These are phyloP conservation scores for Sepioteuthis lessoniana DNA, from an alignment of 2,888 invertebrate species.

Conservation along the genomic window DNA sequence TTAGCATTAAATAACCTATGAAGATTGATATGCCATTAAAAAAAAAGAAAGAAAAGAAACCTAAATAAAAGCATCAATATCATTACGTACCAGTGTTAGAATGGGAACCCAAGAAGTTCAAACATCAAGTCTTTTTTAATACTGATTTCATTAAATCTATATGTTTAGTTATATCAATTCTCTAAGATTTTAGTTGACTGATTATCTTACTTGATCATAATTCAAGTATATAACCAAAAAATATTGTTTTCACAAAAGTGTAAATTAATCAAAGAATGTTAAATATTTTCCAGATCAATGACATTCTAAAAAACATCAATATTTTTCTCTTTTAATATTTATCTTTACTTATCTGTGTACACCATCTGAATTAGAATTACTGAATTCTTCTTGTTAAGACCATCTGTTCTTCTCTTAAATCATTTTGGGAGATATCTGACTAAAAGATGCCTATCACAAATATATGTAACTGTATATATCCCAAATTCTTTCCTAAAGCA, in stretches of 20 bases:
- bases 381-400: background rate
- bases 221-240: background rate
- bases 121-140: too few species aligned
- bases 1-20: too few species aligned
- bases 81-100: too few species aligned
- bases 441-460: background rate
- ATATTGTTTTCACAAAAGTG: background rate
- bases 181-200: background rate
- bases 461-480: background rate
- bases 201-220: background rate
- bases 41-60: too few species aligned
- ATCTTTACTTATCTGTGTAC: background rate
- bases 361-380: background rate
- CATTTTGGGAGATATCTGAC: background rate
- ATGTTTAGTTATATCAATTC: background rate
- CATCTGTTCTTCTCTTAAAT: conserved; percentile 8
- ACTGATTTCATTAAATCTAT: too few species aligned
- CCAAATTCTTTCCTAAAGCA: background rate
- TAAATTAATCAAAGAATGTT: background rate
- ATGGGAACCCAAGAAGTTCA: too few species aligned
- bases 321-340: background rate
- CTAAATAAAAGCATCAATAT: too few species aligned
- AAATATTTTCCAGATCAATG: background rate
- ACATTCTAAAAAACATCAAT: background rate
- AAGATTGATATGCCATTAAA: too few species aligned